Evolutionary conservation across 2,797 vertebrate genomes (phyloP), one percentile per base, ranked within the genome.

Genomic region (Mormyrops attenuatus): DNA sequence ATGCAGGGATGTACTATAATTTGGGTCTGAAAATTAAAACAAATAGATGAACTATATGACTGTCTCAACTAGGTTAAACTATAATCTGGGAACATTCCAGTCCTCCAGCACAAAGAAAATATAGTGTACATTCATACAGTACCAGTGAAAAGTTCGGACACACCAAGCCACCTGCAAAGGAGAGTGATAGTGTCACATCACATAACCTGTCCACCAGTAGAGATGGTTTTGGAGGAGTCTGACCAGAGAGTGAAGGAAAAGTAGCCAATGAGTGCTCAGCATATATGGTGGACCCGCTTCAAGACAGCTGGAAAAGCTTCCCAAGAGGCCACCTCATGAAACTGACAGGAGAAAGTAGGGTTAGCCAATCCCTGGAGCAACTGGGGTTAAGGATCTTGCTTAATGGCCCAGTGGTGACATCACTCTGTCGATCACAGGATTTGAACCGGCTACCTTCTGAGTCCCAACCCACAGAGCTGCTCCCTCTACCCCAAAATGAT

Each of bases 121-220:
- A 52, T 91, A 89, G 82, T 88, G 90, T 90, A 92, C 93, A 94
- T 94, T 92, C 89, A 91, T 94, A 93, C 94, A 88, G 87, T 55
- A 84, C n/a, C 90, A 22, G 57, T 63, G n/a, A 63, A 63, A 63
- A 22, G 57, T 22, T 60, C 5, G n/a, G 57, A 22, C 57, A 26
- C 20, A n/a, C 8, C 57, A 63, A 63, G n/a, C 20, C n/a, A 63
- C 57, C n/a, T 63, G n/a, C 57, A 63, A 63, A 60, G 20, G 6
- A 63, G 7, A 63, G n/a, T 9, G 57, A 63, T 63, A 22, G 57
- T 63, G 60, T 63, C n/a, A 26, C 60, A 63, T 63, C 22, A 63
- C 60, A 63, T 26, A 7, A 63, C 60, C 60, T 57, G 55, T 20
- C 55, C 20, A 57, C 55, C 20, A 60, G 57, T 1, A 60, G n/a